Evolutionary conservation across 2,113 vertebrate species (phyloP).

Genomic region (Plestiodon gilberti): DNA sequence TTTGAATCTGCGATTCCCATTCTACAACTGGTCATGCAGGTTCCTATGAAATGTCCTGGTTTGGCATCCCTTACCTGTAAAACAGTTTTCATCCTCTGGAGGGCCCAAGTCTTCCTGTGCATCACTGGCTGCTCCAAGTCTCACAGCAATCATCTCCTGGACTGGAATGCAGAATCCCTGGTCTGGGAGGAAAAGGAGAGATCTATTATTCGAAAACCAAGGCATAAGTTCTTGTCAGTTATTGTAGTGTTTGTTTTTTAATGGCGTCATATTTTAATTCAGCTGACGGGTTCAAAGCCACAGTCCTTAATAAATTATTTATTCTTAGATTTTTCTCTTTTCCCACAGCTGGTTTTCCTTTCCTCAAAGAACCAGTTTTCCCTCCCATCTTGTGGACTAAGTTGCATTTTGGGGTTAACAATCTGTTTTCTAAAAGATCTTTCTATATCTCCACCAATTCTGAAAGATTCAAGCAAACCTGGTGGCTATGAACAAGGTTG

Average conservation of each 20-base stretch:
- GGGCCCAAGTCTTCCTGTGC: background rate
- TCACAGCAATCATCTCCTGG: slow-evolving; percentile 22
- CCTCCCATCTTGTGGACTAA: no score
- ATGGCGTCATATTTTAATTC: no score
- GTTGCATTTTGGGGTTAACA: no score
- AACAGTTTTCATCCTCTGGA: background rate
- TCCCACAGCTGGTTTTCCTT: no score
- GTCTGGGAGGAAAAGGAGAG: background rate
- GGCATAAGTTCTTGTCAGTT: background rate
- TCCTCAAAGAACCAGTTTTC: no score
- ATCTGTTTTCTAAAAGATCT: no score
- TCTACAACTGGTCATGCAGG: background rate
- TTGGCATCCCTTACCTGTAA: slow-evolving; percentile 17
- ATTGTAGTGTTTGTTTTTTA: background rate
- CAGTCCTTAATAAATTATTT: no score
- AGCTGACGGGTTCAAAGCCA: background rate
- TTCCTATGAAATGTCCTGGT: background rate
- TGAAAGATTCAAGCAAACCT: no score
- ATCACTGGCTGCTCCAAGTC: background rate
- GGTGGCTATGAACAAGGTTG: no score
- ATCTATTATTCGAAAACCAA: background rate
- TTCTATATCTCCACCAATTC: no score
- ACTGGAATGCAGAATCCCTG: slow-evolving; percentile 20
- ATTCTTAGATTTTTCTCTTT: no score
- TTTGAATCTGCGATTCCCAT: background rate